These are phyloP conservation scores for Chinchilla lanigera DNA, from an alignment of 2,113 vertebrate species.

Conservation along the genomic window DNA sequence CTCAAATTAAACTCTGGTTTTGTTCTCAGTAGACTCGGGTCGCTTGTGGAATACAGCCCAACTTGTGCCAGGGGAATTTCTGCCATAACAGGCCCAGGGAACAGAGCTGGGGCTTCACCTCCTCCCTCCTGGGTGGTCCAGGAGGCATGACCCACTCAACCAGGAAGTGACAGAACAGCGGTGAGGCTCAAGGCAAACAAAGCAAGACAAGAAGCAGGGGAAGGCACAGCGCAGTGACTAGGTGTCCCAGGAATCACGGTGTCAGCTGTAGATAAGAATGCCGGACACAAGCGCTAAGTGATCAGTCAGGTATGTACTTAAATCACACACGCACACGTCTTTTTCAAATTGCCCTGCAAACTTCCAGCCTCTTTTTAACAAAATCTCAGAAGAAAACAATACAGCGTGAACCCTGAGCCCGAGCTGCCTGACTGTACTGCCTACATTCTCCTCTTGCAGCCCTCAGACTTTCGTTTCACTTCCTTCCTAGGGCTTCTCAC, in stretches of 20 bases:
- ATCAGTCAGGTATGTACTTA: not conserved
- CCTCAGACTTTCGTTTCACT: not conserved
- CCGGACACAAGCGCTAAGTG: not conserved
- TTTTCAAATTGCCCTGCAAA: constrained; percentile 2
- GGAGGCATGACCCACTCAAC: not conserved
- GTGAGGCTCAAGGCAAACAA: not conserved
- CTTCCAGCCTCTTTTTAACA: not conserved
- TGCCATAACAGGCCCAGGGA: not conserved
- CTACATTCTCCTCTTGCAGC: not conserved
- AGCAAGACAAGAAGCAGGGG: not conserved
- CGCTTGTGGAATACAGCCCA: no score
- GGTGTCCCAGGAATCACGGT: not conserved
- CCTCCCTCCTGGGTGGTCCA: not conserved
- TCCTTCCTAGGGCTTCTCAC: not conserved
- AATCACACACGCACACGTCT: not conserved
- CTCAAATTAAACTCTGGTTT: no score
- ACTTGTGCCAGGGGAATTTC: no score
- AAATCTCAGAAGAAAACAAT: not conserved
- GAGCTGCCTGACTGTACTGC: not conserved
- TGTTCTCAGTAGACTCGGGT: no score
- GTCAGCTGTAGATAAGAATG: not conserved
- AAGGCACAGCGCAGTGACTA: not conserved
- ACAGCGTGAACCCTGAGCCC: not conserved
- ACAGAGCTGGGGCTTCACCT: not conserved
- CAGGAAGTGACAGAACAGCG: not conserved